These are phyloP conservation scores for Elegia similella DNA, from an alignment of 2,888 invertebrate genomes.

Conservation along the genomic window DNA sequence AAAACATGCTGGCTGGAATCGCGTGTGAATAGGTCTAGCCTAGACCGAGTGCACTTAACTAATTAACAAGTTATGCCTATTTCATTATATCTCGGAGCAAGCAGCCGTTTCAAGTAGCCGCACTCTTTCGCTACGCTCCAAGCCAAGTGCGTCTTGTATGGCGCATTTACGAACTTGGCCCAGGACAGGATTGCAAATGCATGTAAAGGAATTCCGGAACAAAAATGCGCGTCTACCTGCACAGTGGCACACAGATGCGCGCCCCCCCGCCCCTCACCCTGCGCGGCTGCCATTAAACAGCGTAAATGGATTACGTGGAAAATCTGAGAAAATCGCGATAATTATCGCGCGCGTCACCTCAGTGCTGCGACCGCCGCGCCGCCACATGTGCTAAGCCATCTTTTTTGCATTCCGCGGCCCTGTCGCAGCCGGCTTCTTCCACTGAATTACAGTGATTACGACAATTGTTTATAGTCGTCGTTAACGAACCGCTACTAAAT, in stretches of 20 bases:
- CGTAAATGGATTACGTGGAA: conserved; percentile 77
- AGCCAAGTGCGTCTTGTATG: conserved; percentile 1
- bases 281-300: conserved; percentile 41
- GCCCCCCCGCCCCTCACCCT: conserved; percentile 45
- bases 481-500: conserved; percentile 36
- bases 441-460: conserved; percentile 52
- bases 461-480: conserved; percentile 50
- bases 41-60: conserved; percentile 21
- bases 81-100: conserved; percentile 15
- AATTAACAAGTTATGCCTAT: conserved; percentile 26
- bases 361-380: conserved; percentile 36
- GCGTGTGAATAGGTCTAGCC: conserved; percentile 28
- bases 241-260: conserved; percentile 50
- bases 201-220: conserved; percentile 74
- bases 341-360: conserved; percentile 53
- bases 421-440: conserved; percentile 43
- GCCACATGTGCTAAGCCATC: conserved; percentile 52
- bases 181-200: conserved; percentile 74
- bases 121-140: background rate
- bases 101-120: conserved; percentile 17
- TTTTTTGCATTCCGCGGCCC: conserved; percentile 60
- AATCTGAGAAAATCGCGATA: conserved; percentile 73
- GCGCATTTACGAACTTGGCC: conserved; percentile 22
- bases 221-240: conserved; percentile 73
- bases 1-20: conserved; percentile 32